Percentiles rank a stretch among this genome's conserved stretches.
These are phyloP conservation scores for Tetranychus piercei DNA, from an alignment of 2,888 invertebrate genomes.

Conservation along the genomic window DNA sequence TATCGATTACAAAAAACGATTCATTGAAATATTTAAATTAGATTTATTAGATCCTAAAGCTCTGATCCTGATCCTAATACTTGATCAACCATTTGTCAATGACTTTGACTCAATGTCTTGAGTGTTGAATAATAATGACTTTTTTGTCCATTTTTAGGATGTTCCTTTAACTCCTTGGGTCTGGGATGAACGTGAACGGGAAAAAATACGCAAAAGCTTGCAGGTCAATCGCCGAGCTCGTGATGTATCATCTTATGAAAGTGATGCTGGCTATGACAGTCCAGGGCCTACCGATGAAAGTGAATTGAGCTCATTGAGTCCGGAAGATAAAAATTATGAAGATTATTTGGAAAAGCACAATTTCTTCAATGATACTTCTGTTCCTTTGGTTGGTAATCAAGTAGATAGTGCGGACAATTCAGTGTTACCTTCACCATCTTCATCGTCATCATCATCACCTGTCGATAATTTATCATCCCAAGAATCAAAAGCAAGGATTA, in stretches of 20 bases:
- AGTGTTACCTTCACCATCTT: neutral
- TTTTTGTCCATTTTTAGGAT: constrained; percentile 18
- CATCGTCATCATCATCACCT: neutral
- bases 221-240: neutral
- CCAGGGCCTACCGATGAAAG: neutral
- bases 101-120: neutral
- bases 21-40: too few relatives aligned
- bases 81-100: neutral
- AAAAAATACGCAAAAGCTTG: constrained; percentile 1
- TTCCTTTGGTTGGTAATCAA: neutral
- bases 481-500: neutral
- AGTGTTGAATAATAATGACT: neutral
- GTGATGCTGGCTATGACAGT: neutral
- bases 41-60: too few relatives aligned
- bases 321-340: neutral
- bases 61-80: too few relatives aligned
- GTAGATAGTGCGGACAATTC: neutral
- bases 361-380: neutral
- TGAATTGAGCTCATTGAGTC: neutral
- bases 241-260: neutral
- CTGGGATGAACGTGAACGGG: constrained; percentile 53
- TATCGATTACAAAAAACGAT: too few relatives aligned
- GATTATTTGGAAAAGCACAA: neutral
- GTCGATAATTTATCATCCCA: neutral
- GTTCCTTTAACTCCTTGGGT: constrained; percentile 66